A percentile compares a stretch with the other conserved stretches of the same genome.
phyloP scores from a whole-genome alignment of 2,797 vertebrate species.

The Fistularia commersonii region DNA sequence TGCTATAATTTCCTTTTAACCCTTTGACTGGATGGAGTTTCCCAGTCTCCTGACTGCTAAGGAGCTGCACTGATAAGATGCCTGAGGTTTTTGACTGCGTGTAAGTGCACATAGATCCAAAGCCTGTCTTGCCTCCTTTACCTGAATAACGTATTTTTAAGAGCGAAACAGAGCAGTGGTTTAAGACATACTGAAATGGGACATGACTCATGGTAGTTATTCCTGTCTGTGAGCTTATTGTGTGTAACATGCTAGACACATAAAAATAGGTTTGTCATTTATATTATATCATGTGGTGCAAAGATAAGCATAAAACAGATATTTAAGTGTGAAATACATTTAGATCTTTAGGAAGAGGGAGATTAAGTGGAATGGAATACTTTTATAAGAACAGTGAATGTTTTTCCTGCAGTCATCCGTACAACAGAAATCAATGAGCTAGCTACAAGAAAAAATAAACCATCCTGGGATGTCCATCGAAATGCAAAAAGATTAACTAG shows the following conservation, averaged over 20 bases:
- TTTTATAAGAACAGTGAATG: no score
- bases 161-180: constrained; percentile 24
- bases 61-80: constrained; percentile 32
- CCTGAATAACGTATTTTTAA: neutral
- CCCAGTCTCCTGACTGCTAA: constrained; percentile 49
- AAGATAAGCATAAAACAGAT: constrained; percentile 13
- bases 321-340: constrained; percentile 17
- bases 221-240: constrained; percentile 17
- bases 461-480: constrained; percentile 26
- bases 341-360: constrained; percentile 11
- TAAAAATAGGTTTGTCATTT: constrained; percentile 19
- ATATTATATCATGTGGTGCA: constrained; percentile 18
- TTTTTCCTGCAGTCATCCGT: no score
- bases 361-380: neutral
- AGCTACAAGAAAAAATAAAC: no score
- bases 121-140: constrained; percentile 15
- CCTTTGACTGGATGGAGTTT: constrained; percentile 33
- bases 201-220: constrained; percentile 22
- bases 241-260: constrained; percentile 12
- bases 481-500: constrained; percentile 42
- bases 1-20: constrained; percentile 33
- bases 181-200: constrained; percentile 22
- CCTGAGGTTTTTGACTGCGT: constrained; percentile 52
- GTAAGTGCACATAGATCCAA: constrained; percentile 41
- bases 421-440: no score